Evolutionary conservation across 2,113 vertebrate species (phyloP).

Genomic region (Macquaria ambigua): DNA sequence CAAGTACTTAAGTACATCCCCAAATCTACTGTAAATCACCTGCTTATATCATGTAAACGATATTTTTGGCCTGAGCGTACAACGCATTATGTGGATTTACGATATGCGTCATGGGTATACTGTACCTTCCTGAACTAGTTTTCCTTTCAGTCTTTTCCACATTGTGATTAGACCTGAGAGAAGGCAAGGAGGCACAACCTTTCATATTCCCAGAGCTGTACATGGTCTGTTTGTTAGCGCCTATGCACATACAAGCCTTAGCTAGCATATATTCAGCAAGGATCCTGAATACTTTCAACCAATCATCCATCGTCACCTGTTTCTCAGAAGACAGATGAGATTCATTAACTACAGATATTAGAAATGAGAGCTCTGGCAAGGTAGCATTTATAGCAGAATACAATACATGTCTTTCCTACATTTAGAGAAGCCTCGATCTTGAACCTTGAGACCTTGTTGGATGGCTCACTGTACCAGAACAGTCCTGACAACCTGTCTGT

Average conservation of each 20-base stretch:
- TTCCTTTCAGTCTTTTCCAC: background rate
- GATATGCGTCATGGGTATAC: background rate
- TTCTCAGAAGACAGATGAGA: background rate
- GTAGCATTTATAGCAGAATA: background rate
- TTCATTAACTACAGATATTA: background rate
- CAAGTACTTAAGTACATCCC: background rate
- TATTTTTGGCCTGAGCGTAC: background rate
- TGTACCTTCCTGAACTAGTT: background rate
- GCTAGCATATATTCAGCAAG: too few species aligned
- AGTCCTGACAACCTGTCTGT: constrained; percentile 43
- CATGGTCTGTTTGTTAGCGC: background rate
- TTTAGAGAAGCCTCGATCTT: background rate
- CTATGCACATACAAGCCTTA: background rate
- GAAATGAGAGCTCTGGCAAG: background rate
- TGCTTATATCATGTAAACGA: background rate
- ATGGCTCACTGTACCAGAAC: background rate
- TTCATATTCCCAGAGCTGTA: background rate
- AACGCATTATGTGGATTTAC: background rate
- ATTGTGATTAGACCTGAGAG: background rate
- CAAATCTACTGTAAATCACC: background rate
- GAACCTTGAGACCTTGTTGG: constrained; percentile 4
- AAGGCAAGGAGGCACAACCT: background rate
- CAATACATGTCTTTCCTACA: background rate
- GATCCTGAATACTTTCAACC: too few species aligned
- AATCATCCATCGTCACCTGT: background rate